Conservation (phyloP, 2,113 vertebrate species). For the Gavialis gangeticus region DNA sequence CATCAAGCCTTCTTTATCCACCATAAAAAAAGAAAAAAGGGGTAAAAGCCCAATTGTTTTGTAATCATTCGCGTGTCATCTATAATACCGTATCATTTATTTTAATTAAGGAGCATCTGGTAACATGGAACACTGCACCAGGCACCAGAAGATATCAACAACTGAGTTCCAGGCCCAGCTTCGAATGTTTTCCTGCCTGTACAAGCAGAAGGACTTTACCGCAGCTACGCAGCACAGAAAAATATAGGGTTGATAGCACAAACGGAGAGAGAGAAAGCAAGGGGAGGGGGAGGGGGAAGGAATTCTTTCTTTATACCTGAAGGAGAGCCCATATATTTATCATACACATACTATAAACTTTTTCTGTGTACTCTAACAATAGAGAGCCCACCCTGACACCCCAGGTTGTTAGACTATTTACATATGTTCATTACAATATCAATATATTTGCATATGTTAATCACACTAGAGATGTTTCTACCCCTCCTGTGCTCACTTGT, state of each 20-base stretch:
- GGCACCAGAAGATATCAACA: neutral
- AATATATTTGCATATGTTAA: conserved; percentile 74
- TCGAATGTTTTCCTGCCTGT: neutral
- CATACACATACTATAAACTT: rapidly evolving
- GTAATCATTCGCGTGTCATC: neutral
- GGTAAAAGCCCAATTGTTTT: neutral
- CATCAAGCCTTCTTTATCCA: conserved; percentile 37
- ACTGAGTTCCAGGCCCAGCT: neutral
- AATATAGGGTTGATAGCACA: neutral
- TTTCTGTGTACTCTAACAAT: rapidly evolving
- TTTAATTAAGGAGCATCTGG: conserved; percentile 20
- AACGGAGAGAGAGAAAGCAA: neutral
- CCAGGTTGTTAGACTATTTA: conserved; percentile 34
- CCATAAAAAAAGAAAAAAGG: conserved; percentile 30
- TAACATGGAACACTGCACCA: neutral
- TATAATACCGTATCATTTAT: conserved; percentile 5
- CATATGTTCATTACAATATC: conserved; percentile 69
- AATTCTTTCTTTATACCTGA: conserved; percentile 20
- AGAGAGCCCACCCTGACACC: neutral
- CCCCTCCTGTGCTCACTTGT: conserved; percentile 62
- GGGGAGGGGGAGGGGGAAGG: neutral
- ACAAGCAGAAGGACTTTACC: neutral
- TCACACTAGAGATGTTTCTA: conserved; percentile 24
- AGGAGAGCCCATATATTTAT: neutral
- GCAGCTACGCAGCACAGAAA: rapidly evolving